These are phyloP conservation scores for Aphelinus atriplicis DNA, from an alignment of 1,140 invertebrate species.

Conservation along the genomic window DNA sequence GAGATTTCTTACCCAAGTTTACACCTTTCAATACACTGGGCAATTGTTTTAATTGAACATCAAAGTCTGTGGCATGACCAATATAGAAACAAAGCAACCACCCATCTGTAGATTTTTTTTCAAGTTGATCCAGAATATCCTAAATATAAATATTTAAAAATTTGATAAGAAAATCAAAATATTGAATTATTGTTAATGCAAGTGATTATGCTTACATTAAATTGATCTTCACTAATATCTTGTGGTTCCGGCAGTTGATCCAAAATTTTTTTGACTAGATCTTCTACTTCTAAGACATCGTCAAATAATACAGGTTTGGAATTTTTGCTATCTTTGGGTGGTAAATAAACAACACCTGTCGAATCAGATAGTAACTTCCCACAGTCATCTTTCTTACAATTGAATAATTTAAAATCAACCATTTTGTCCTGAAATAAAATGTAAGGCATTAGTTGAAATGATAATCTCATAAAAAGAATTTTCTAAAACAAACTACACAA, in stretches of 20 bases:
- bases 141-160: constrained; percentile 2
- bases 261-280: constrained; percentile 69
- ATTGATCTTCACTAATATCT: constrained; percentile 64
- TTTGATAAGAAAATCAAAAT: background rate
- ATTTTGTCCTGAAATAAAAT: constrained; percentile 48
- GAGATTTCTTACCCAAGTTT: constrained; percentile 64
- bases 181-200: constrained; percentile 8
- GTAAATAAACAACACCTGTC: constrained; percentile 46
- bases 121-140: constrained; percentile 60
- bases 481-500: constrained; percentile 18
- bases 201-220: constrained; percentile 51
- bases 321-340: constrained; percentile 26
- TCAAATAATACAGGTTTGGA: constrained; percentile 47
- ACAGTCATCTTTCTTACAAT: constrained; percentile 44
- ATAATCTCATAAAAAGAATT: background rate
- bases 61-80: constrained; percentile 64
- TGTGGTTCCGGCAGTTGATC: constrained; percentile 67
- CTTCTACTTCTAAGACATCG: constrained; percentile 59
- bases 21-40: constrained; percentile 70
- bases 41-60: constrained; percentile 71
- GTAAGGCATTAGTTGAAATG: background rate
- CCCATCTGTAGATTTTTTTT: constrained; percentile 57
- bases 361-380: constrained; percentile 39
- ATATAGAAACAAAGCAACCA: constrained; percentile 78
- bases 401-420: constrained; percentile 45